These are phyloP conservation scores for Rynchops niger DNA, from an alignment of 2,113 vertebrate genomes.

Conservation along the genomic window DNA sequence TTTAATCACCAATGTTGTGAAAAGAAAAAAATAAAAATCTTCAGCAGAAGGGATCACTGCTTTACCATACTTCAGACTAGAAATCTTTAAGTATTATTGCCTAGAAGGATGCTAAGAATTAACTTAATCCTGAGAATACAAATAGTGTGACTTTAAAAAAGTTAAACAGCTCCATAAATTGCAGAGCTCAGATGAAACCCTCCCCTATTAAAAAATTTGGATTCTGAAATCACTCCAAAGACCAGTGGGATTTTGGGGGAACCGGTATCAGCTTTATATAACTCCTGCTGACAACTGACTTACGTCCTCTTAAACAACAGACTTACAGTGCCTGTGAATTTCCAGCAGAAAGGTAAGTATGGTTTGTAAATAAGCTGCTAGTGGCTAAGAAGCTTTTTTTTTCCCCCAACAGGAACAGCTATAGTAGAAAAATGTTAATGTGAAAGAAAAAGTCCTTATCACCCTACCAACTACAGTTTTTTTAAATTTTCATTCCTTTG, in stretches of 20 bases:
- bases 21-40: not conserved
- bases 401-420: not conserved
- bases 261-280: not conserved
- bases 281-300: not conserved
- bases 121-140: not conserved
- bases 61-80: not conserved
- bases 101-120: not conserved
- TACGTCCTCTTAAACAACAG: not conserved
- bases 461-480: not conserved
- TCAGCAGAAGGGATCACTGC: not conserved
- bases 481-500: not conserved
- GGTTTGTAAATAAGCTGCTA: not conserved
- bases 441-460: not conserved
- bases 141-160: not conserved
- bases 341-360: not conserved
- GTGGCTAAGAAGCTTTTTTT: not conserved
- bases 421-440: not conserved
- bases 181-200: not conserved
- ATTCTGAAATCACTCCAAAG: not conserved
- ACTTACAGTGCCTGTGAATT: not conserved
- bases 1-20: not conserved
- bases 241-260: not conserved
- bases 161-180: not conserved
- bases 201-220: rapidly evolving
- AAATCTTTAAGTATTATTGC: not conserved